Evolutionary conservation across 2,113 vertebrate genomes (phyloP), one percentile per base, ranked within the genome.

Genomic region (Melanostigma gelatinosum): DNA sequence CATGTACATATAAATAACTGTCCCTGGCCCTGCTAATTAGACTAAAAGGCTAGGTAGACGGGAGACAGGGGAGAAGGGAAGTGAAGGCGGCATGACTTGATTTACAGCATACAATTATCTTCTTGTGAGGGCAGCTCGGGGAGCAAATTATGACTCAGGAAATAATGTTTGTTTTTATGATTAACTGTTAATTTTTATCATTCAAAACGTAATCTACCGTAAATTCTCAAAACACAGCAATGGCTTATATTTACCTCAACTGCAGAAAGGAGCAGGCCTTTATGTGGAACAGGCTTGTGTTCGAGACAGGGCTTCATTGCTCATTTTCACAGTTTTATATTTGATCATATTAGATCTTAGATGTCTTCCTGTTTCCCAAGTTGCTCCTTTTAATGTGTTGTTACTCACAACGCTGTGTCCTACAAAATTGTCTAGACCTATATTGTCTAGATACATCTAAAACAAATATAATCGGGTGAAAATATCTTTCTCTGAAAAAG

Each of bases 1-100:
- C 88, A 92, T 93, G 90, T 84, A 90, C 76, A 75, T 92, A 91
- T 91, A 92, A 91, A 91, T 92, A 92, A 91, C 90, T 91, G 89
- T 83, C 63, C 67, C 71, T 68, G 76, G 68, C 71, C 76, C 82
- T 86, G 92, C 87, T 94, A 91, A 94, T 90, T 91, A 85, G 87
- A 93, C 93, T 87, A 87, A 91, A 93, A 87, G 81, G 77, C 85
- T 82, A 6, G 61, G 55, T 75, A 29, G 83, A 72, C 55, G 58
- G 66, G 80, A 83, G 38, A 58, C 24, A 13, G 60, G 66, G 20
- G 58, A 40, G 67, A 50, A 42, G 50, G 67, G 72, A 66, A 44
- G 79, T 65, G 82, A 27, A 58, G 46, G 72, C 64, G 54, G 46
- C 75, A 27, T 20, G 61, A 40, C 58, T 71, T 81, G 81, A 88